These are phyloP conservation scores for Syrista parreyssii DNA, from an alignment of 2,888 invertebrate genomes.

Conservation along the genomic window DNA sequence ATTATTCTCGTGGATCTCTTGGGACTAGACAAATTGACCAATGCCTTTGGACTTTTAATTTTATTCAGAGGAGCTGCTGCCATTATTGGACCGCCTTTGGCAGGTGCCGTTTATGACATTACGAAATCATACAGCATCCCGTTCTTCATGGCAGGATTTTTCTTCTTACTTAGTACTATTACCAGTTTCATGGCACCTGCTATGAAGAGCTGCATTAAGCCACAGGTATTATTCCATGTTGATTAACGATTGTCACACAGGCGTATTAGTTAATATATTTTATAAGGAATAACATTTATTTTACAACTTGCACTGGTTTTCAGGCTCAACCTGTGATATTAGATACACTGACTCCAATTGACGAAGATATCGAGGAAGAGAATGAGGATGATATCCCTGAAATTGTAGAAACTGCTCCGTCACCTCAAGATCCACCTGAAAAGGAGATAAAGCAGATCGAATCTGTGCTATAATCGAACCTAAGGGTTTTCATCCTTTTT, in stretches of 20 bases:
- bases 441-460: conserved; percentile 78
- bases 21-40: conserved; percentile 95
- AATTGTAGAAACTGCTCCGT: conserved; percentile 82
- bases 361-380: conserved; percentile 78
- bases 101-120: conserved; percentile 91
- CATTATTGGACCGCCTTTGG: conserved; percentile 84
- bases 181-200: conserved; percentile 87
- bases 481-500: background rate
- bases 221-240: conserved; percentile 45
- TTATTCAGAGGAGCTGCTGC: conserved; percentile 95
- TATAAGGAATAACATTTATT: background rate
- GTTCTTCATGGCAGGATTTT: conserved; percentile 91
- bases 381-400: conserved; percentile 80
- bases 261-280: background rate
- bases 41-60: conserved; percentile 96
- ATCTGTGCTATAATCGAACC: conserved; percentile 74
- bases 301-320: background rate
- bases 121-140: conserved; percentile 88
- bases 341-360: conserved; percentile 84
- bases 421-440: conserved; percentile 60
- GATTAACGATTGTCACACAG: background rate
- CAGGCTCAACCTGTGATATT: conserved; percentile 74
- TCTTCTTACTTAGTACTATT: conserved; percentile 86
- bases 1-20: conserved; percentile 97
- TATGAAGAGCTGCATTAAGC: conserved; percentile 70